These are phyloP conservation scores for Sinocyclocheilus grahami DNA, from an alignment of 2,113 vertebrate species.

Conservation along the genomic window DNA sequence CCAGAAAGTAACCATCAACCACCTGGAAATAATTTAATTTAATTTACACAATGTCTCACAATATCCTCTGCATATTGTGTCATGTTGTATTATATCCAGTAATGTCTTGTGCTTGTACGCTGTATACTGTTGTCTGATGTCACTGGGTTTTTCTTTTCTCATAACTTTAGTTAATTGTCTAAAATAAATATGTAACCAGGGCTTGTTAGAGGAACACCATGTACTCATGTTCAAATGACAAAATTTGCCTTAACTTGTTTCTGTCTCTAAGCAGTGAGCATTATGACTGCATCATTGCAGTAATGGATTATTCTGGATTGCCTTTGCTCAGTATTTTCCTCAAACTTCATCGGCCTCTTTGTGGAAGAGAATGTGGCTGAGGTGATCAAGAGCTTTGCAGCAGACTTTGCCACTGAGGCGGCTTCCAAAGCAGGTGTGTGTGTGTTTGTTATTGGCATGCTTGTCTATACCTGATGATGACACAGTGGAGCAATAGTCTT, in stretches of 20 bases:
- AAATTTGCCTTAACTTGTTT: not conserved
- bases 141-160: not conserved
- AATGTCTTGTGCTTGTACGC: not conserved
- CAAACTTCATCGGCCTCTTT: conserved; percentile 96
- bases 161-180: not conserved
- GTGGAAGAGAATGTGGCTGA: conserved; percentile 95
- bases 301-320: not conserved
- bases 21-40: not conserved
- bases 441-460: not conserved
- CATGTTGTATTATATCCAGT: not conserved
- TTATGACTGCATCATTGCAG: not conserved
- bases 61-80: not conserved
- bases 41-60: not conserved
- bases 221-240: not conserved
- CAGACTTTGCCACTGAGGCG: conserved; percentile 90
- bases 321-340: conserved; percentile 47
- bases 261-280: not conserved
- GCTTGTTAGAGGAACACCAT: not conserved
- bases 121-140: not conserved
- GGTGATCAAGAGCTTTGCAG: conserved; percentile 90
- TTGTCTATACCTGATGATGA: not conserved
- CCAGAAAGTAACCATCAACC: too few species aligned
- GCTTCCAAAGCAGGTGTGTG: conserved; percentile 83
- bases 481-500: not conserved
- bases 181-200: not conserved